Percentiles rank a stretch among this genome's conserved stretches.
These are phyloP conservation scores for Mesoligia furuncula DNA, from an alignment of 2,888 invertebrate species.

Conservation along the genomic window DNA sequence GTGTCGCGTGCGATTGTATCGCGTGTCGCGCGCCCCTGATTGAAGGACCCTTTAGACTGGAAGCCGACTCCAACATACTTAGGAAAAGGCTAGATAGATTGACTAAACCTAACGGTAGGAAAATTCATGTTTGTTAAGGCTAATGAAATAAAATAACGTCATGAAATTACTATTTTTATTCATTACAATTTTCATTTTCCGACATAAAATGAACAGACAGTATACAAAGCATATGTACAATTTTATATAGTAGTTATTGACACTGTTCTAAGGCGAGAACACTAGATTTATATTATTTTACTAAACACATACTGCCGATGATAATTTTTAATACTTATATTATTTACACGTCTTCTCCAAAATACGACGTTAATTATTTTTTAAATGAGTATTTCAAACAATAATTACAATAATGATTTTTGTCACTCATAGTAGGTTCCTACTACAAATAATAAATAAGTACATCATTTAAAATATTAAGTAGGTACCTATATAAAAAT, in stretches of 20 bases:
- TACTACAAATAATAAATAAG: neutral
- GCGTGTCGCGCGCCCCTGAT: too few species aligned
- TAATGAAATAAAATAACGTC: constrained; percentile 41
- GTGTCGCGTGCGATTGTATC: too few species aligned
- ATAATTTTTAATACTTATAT: constrained; percentile 36
- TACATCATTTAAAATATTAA: neutral
- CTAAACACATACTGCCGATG: constrained; percentile 48
- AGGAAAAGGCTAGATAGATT: neutral
- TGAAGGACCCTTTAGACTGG: too few species aligned
- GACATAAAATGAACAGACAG: constrained; percentile 74
- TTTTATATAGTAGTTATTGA: constrained; percentile 76
- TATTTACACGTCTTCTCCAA: constrained; percentile 50
- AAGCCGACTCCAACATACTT: neutral
- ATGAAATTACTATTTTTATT: constrained; percentile 73
- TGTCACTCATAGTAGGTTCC: neutral
- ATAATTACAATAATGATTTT: neutral
- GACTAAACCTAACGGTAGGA: neutral
- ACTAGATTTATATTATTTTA: constrained; percentile 58
- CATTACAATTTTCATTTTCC: constrained; percentile 68
- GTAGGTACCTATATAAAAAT: too few species aligned
- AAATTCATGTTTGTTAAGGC: neutral
- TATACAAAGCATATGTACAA: constrained; percentile 80
- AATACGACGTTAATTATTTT: constrained; percentile 2
- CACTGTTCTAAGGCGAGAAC: constrained; percentile 78
- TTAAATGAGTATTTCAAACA: constrained; percentile 15